Evolutionary conservation across 2,888 invertebrate genomes (phyloP).

Genomic region (Pilophorus perplexus): DNA sequence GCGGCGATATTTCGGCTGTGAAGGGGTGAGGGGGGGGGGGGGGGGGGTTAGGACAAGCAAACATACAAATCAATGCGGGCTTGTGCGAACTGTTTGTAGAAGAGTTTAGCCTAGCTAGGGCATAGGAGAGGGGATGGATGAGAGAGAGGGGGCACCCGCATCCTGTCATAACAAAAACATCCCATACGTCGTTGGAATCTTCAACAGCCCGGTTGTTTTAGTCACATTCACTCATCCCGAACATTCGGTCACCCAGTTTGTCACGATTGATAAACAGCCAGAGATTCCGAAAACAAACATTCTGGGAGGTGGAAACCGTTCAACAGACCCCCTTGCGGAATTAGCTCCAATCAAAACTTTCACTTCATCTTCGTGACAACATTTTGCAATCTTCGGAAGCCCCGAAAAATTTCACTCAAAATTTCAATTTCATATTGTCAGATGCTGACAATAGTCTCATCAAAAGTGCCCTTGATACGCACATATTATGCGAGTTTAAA

Average conservation of each 20-base stretch:
- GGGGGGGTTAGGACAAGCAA: not conserved
- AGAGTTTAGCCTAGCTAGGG: not conserved
- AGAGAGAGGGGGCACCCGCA: constrained; percentile 6
- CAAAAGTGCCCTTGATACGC: too few species aligned
- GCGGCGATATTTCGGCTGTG: too few species aligned
- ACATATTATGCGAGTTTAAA: too few species aligned
- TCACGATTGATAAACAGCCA: constrained; percentile 1
- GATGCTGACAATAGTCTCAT: too few species aligned
- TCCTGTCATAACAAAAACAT: constrained; percentile 25
- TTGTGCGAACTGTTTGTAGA: not conserved
- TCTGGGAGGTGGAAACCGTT: not conserved
- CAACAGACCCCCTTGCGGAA: not conserved
- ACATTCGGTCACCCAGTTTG: not conserved
- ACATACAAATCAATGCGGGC: constrained; percentile 20
- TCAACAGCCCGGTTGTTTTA: constrained; percentile 1
- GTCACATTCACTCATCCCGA: not conserved
- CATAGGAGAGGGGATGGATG: too few species aligned
- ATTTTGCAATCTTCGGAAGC: too few species aligned
- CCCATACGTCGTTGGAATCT: not conserved
- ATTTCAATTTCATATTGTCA: too few species aligned
- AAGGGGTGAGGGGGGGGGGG: not conserved
- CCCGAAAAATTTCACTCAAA: too few species aligned
- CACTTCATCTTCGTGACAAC: too few species aligned
- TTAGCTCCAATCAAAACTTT: not conserved
- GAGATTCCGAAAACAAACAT: not conserved